Base-by-base conservation (phyloP, 2,113 vertebrate species). In the Cheilinus undulatus region DNA sequence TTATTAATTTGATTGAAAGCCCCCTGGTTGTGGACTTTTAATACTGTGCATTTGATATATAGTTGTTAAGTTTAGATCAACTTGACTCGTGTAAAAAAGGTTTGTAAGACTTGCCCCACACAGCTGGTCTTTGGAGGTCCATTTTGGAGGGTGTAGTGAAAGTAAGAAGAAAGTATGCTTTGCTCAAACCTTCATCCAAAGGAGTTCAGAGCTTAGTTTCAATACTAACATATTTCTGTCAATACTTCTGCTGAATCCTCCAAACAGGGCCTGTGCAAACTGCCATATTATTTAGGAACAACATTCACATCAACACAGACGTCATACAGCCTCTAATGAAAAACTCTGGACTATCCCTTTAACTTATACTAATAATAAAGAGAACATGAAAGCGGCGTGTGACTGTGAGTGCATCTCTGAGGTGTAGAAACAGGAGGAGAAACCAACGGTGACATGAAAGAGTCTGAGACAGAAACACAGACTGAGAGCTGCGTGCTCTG, bases 311-410 rank as follows among this genome's bases (percentile, higher is more conserved):
- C 19, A 3, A 17, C 15, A 15, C 3, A 14, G 38, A 42, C 19
- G 3, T 45, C 42, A n/a, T 45, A 20, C 19, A 45, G 20, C 19
- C 42, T 19, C 19, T 8, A 17, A 9, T 8, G 5, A n/a, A 20
- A 45, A 45, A 45, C 6, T 9, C 7, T 20, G 42, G 20, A 45
- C 42, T n/a, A n/a, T 45, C 42, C 42, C 42, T 45, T n/a, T 23
- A 61, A 80, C 36, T 19, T 58, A 78, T 67, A 83, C 32, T 45
- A 59, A 88, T 80, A 40, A 86, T 83, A 70, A 73, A 83, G 83
- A 87, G 69, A 46, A 60, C 49, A 23, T 7, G 3, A 77, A 48
- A 30, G 57, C 60, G 1, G 23, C 50, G 19, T 45, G 13, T 66
- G 46, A 54, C 42, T 71, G 71, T 43, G 51, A 48, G 53, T 34